These are phyloP conservation scores for Rattus rattus DNA, from an alignment of 2,113 vertebrate genomes.

Conservation along the genomic window DNA sequence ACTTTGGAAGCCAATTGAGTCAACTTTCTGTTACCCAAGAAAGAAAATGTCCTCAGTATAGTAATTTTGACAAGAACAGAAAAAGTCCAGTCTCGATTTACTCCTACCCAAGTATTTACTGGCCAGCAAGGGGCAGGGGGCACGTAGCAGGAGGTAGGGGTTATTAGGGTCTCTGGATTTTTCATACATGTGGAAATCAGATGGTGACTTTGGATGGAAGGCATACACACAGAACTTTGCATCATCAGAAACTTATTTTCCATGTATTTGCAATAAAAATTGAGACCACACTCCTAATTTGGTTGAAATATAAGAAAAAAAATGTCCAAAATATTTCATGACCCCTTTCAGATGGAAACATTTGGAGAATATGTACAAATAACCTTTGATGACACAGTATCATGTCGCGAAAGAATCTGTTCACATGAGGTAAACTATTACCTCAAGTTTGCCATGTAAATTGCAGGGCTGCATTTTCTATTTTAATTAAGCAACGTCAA, in stretches of 20 bases:
- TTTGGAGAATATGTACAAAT: slow-evolving; percentile 31
- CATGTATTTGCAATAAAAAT: slow-evolving; percentile 31
- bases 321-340: slow-evolving; percentile 15
- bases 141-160: no score
- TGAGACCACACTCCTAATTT: slow-evolving; percentile 27
- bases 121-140: not conserved
- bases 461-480: slow-evolving; percentile 65
- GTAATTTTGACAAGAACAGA: not conserved
- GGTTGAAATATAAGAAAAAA: not conserved
- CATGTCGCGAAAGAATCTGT: slow-evolving; percentile 57
- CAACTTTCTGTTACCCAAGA: slow-evolving; percentile 5
- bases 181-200: not conserved
- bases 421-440: slow-evolving; percentile 54
- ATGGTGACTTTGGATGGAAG: not conserved
- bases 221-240: not conserved
- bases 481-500: slow-evolving; percentile 76
- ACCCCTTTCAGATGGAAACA: slow-evolving; percentile 6
- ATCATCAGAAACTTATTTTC: not conserved
- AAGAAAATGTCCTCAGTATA: not conserved
- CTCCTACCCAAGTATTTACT: not conserved
- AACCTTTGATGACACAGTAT: slow-evolving; percentile 30
- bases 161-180: not conserved
- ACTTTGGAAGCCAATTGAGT: not conserved
- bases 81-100: not conserved
- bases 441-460: slow-evolving; percentile 67